Evolutionary conservation across 2,797 vertebrate species (phyloP), one percentile per base, ranked within the genome.

Genomic region (Pelochelys cantorii): DNA sequence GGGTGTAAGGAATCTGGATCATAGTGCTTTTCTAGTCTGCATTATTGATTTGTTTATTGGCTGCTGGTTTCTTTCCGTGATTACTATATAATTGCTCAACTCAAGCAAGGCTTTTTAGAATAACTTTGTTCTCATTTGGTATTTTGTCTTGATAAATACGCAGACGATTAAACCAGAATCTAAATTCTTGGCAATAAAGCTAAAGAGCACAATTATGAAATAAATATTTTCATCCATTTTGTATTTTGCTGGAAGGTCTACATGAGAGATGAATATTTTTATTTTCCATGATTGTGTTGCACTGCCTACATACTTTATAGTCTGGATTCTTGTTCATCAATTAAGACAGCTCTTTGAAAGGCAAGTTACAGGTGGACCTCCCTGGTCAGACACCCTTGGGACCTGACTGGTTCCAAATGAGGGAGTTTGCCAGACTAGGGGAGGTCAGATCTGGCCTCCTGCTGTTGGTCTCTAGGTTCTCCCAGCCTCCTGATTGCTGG

Each of bases 51-150:
- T 48, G 42, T 42, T 48, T 7, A 2, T 54, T 84, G 53, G 11
- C 15, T 71, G 13, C 55, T 83, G 0, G 0, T 7, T 93, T 57
- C 84, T 85, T 59, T 71, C 89, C 83, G 53, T 23, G 92, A 88
- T 91, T 74, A 90, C 20, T 65, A 91, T 71, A 71, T 56, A 90
- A 91, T 84, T 94, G 71, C 42, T 94, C 59, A 91, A 92, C 59
- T 74, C 56, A 27, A 88, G 77, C 74, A 94, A 94, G 96, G 95
- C 94, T 94, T 94, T 96, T 95, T 86, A 87, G 86, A 94, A 68
- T 81, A 92, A 86, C 9, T 75, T 75, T 87, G 11, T 53, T 94
- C 42, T 94, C 93, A 93, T 92, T 93, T 91, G 81, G 48, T 83
- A 85, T 93, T 96, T 95, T 94, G 79, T 83, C 85, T 96, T 82